phyloP scores from a whole-genome alignment of 2,797 vertebrate genomes.

The Oryzias sinensis region DNA sequence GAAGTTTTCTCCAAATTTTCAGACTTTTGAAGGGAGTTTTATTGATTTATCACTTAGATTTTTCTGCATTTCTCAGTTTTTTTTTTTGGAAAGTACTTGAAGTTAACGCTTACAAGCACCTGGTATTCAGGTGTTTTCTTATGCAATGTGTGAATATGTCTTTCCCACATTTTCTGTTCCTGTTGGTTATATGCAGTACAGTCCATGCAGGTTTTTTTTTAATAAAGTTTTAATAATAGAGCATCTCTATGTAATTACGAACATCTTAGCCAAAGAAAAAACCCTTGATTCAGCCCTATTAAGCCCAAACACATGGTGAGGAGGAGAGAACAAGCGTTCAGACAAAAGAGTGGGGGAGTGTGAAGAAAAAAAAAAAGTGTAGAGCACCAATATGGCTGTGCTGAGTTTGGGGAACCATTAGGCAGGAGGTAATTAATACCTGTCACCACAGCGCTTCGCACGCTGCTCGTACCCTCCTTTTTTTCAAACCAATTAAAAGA shows the following conservation, averaged over 20 bases:
- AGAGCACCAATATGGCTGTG: slow-evolving; percentile 63
- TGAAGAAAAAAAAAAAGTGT: slow-evolving; percentile 33
- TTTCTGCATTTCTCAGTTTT: too few relatives aligned
- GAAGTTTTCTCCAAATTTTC: too few relatives aligned
- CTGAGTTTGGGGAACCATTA: slow-evolving; percentile 70
- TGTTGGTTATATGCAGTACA: slow-evolving; percentile 1
- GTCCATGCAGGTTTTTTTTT: not conserved
- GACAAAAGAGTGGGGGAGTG: slow-evolving; percentile 46
- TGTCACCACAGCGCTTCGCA: slow-evolving; percentile 59
- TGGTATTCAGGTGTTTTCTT: slow-evolving; percentile 1
- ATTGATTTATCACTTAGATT: too few relatives aligned
- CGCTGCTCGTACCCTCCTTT: slow-evolving; percentile 56
- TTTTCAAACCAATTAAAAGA: slow-evolving; percentile 75
- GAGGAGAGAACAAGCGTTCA: slow-evolving; percentile 35
- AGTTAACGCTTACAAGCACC: not conserved
- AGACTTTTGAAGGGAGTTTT: too few relatives aligned
- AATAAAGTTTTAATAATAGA: slow-evolving; percentile 9
- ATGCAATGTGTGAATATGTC: not conserved
- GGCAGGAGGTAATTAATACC: slow-evolving; percentile 76
- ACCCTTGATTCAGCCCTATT: slow-evolving; percentile 32
- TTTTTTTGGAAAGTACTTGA: too few relatives aligned
- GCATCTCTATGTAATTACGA: slow-evolving; percentile 39
- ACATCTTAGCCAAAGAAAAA: slow-evolving; percentile 45
- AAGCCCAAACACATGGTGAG: slow-evolving; percentile 43
- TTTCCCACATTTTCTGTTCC: not conserved